Evolutionary conservation across 2,113 vertebrate genomes (phyloP).

Genomic region (Sitta europaea): DNA sequence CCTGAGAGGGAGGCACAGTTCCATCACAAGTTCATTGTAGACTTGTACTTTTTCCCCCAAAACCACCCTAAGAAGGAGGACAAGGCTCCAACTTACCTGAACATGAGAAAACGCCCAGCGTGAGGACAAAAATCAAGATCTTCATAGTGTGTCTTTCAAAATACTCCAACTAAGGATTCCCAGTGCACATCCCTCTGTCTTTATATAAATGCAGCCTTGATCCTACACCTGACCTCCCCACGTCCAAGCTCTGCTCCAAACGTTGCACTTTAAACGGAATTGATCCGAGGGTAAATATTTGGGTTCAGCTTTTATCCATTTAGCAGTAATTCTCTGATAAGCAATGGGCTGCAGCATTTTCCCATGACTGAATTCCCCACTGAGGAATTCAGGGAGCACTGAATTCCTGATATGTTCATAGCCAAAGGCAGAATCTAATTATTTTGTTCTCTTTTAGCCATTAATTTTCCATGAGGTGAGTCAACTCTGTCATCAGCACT

Average conservation of each 20-base stretch:
- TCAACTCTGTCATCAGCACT: not conserved
- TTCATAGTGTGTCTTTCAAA: not conserved
- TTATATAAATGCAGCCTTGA: not conserved
- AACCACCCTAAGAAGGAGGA: not conserved
- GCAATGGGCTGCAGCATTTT: not conserved
- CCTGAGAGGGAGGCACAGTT: not conserved
- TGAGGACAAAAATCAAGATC: not conserved
- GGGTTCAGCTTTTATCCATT: not conserved
- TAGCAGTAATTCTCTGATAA: not conserved
- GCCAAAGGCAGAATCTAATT: not conserved
- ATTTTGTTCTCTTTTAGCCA: not conserved
- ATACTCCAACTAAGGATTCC: not conserved
- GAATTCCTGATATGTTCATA: not conserved
- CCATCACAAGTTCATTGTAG: not conserved
- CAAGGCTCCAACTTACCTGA: constrained; percentile 1
- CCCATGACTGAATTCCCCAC: not conserved
- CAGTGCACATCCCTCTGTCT: not conserved
- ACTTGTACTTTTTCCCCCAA: not conserved
- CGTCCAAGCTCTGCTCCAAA: not conserved
- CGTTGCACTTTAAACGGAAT: constrained; percentile 23
- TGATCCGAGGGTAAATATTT: constrained; percentile 57
- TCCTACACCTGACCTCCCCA: not conserved
- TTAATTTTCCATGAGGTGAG: not conserved
- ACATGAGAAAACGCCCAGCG: not conserved
- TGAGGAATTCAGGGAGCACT: not conserved